phyloP scores from a whole-genome alignment of 30 jellyfish, hydroid and myxozoan species.

The Mastigias papua region DNA sequence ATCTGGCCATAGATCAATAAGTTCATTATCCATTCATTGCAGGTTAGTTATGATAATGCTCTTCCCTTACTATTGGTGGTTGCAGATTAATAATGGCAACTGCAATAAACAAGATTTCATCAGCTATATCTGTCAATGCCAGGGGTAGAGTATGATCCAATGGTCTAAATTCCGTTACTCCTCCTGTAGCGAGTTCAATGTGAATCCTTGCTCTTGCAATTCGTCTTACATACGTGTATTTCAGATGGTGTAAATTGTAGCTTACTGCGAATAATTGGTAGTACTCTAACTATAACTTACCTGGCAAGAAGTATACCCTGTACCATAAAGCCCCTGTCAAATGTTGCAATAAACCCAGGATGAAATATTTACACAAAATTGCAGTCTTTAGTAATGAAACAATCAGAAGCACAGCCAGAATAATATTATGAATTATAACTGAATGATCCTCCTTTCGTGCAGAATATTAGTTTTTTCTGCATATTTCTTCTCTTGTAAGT shows the following conservation, averaged over 20 bases:
- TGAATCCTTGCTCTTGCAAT: slow-evolving; percentile 65
- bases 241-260: slow-evolving; percentile 62
- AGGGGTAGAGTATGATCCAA: slow-evolving; percentile 66
- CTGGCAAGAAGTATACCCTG: slow-evolving; percentile 55
- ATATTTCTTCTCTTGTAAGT: slow-evolving; percentile 54
- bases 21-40: no score
- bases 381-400: slow-evolving; percentile 51
- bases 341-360: slow-evolving; percentile 50
- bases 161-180: slow-evolving; percentile 52
- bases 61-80: slow-evolving; percentile 43
- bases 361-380: slow-evolving; percentile 36
- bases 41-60: slow-evolving; percentile 9
- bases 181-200: slow-evolving; percentile 59
- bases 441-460: slow-evolving; percentile 68
- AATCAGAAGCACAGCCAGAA: slow-evolving; percentile 68
- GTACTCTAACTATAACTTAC: slow-evolving; percentile 43
- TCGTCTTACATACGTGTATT: slow-evolving; percentile 38
- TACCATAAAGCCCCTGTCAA: slow-evolving; percentile 47
- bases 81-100: slow-evolving; percentile 58
- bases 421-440: slow-evolving; percentile 28
- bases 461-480: slow-evolving; percentile 44
- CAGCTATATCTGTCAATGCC: slow-evolving; percentile 24
- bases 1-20: not conserved
- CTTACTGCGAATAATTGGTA: slow-evolving; percentile 41
- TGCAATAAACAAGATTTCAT: slow-evolving; percentile 59